Evolutionary conservation across 2,113 vertebrate species (phyloP), one percentile per base, ranked within the genome.

Genomic region (Hystrix cristata): DNA sequence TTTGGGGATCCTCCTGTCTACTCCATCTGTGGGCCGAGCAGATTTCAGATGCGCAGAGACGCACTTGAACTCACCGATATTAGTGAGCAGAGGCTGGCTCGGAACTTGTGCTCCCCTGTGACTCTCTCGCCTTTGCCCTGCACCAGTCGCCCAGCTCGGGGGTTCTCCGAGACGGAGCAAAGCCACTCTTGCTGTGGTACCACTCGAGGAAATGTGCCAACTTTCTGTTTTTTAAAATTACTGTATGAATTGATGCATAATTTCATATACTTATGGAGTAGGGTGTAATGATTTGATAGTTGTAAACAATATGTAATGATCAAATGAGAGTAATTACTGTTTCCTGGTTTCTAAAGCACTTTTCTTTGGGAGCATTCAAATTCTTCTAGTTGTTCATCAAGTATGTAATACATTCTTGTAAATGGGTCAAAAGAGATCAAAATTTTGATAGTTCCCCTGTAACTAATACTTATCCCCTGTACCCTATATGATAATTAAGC

Each of bases 121-220:
- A 34, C 19, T 14, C 12, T n/a, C 2, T 57, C 0, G 11, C 34
- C 83, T 74, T 91, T 23, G 43, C 72, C 25, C 0, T 29, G 18
- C 3, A 38, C 4, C 3, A 0, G 0, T 10, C 3, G 46, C 51
- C 62, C 62, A 1, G 29, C 9, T 18, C 65, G 0, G 2, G 12
- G 25, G 7, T 65, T 15, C 31, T n/a, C 25, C 0, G 60, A 1
- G n/a, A n/a, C 23, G 19, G 38, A 27, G 13, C 55, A 16, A 64
- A 65, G 7, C 12, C 6, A 0, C 51, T 60, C 76, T 82, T 76
- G 51, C 16, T 71, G 1, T 59, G 38, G 7, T 31, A 16, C 34
- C 48, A 85, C 48, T 57, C 38, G 62, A 83, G 21, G 3, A 88
- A 86, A 79, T 64, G 31, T 48, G 6, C 53, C 25, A 59, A 62